Percentiles rank a stretch among this genome's conserved stretches.
Evolutionary conservation across 2,797 vertebrate species (phyloP).

Genomic region (Hemitrygon akajei): DNA sequence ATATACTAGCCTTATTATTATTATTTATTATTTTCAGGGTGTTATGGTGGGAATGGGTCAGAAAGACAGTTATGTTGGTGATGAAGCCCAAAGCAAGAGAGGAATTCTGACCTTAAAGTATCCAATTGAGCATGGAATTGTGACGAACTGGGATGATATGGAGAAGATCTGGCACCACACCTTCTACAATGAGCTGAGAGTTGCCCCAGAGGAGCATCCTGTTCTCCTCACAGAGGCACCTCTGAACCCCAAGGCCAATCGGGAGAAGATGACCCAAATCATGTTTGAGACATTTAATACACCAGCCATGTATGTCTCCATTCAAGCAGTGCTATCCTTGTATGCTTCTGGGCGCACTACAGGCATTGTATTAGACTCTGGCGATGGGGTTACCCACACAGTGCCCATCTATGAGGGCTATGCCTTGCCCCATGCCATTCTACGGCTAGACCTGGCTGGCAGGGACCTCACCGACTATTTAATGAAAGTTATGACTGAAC

Average conservation of each 20-base stretch:
- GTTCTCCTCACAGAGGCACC: slow-evolving; percentile 22
- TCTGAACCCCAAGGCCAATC: slow-evolving; percentile 22
- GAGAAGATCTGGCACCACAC: slow-evolving; percentile 32
- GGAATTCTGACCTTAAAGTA: slow-evolving; percentile 23
- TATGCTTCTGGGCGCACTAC: slow-evolving; percentile 20
- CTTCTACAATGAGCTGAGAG: slow-evolving; percentile 26
- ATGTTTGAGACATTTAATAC: slow-evolving; percentile 23
- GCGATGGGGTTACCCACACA: slow-evolving; percentile 10
- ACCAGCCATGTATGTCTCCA: slow-evolving; percentile 17
- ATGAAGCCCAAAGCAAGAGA: slow-evolving; percentile 18
- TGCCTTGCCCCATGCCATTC: slow-evolving; percentile 30
- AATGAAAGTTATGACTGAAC: slow-evolving; percentile 17
- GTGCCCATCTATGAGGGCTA: slow-evolving; percentile 28
- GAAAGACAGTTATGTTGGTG: slow-evolving; percentile 31
- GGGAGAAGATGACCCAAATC: slow-evolving; percentile 29
- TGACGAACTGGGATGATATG: slow-evolving; percentile 33
- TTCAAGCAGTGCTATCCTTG: slow-evolving; percentile 24
- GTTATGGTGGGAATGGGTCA: slow-evolving; percentile 27
- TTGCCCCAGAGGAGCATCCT: slow-evolving; percentile 9
- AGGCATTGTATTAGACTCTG: slow-evolving; percentile 25
- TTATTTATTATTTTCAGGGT: not conserved
- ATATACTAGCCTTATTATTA: not conserved
- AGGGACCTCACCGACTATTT: slow-evolving; percentile 18
- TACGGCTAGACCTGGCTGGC: slow-evolving; percentile 11
- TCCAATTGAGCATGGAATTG: slow-evolving; percentile 11